These are phyloP conservation scores for Cyprinella venusta DNA, from an alignment of 2,797 vertebrate species.

Conservation along the genomic window DNA sequence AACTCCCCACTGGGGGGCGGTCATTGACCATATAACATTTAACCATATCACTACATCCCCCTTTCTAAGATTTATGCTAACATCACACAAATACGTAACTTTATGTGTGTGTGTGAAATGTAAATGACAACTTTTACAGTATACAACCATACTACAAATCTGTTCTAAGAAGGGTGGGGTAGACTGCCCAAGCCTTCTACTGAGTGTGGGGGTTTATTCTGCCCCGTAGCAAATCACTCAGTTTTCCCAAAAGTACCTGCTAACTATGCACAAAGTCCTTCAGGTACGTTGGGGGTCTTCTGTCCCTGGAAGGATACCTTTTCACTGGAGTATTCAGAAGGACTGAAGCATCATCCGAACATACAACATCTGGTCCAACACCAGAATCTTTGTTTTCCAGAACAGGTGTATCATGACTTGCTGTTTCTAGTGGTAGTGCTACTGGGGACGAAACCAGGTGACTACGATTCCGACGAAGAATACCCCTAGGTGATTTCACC, in stretches of 20 bases:
- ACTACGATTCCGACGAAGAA: background rate
- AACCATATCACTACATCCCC: no score
- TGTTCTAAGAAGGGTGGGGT: conserved; percentile 1
- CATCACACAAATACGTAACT: no score
- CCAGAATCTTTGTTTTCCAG: background rate
- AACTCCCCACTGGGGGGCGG: no score
- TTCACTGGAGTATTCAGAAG: background rate
- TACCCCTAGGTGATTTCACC: background rate
- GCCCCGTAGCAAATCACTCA: conserved; percentile 27
- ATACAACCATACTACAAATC: no score
- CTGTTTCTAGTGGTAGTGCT: background rate
- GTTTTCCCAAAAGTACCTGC: background rate
- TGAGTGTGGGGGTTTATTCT: conserved; percentile 34
- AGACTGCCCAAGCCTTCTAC: background rate
- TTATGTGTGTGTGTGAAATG: no score
- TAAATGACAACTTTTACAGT: no score
- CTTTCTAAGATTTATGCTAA: no score
- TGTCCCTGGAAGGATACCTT: background rate
- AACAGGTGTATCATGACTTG: background rate
- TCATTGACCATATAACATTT: no score
- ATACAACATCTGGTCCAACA: background rate
- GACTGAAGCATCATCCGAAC: background rate
- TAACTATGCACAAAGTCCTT: conserved; percentile 35
- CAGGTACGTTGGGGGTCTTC: conserved; percentile 15
- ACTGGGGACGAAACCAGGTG: background rate